Percentiles rank a stretch among this genome's conserved stretches.
Evolutionary conservation across 2,113 vertebrate genomes (phyloP).

Genomic region (Cyprinodon brontotheroides): DNA sequence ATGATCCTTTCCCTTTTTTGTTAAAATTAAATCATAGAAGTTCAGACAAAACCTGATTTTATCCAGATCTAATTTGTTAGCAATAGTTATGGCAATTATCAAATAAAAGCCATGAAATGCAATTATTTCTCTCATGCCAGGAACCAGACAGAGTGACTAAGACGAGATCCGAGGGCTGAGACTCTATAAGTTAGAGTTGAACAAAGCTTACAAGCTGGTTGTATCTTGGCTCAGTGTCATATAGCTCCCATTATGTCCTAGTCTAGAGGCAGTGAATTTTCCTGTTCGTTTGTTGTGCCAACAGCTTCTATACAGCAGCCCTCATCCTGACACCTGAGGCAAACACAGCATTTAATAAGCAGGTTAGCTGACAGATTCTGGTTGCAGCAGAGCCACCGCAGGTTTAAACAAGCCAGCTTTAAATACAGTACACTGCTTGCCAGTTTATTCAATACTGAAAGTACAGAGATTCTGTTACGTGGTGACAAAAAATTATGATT

Average conservation of each 20-base stretch:
- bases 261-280: conserved; percentile 22
- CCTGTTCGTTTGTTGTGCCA: conserved; percentile 52
- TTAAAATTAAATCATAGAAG: too few species aligned
- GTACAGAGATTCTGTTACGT: conserved; percentile 9
- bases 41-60: too few species aligned
- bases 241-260: conserved; percentile 15
- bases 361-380: conserved; percentile 38
- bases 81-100: not conserved
- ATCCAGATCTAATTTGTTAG: not conserved
- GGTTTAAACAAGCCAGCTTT: conserved; percentile 47
- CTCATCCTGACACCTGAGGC: conserved; percentile 37
- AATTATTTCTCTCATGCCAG: conserved; percentile 9
- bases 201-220: conserved; percentile 19
- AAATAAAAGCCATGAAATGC: not conserved
- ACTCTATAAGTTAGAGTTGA: not conserved
- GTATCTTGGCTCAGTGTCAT: not conserved
- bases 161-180: not conserved
- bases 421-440: conserved; percentile 9
- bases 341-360: conserved; percentile 36
- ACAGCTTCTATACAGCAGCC: conserved; percentile 36
- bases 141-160: conserved; percentile 12
- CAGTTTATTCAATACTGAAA: conserved; percentile 5
- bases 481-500: not conserved
- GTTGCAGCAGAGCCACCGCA: conserved; percentile 27
- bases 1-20: too few species aligned